Evolutionary conservation across 2,888 invertebrate genomes (phyloP), one percentile per base, ranked within the genome.

Genomic region (Agrypnus murinus): DNA sequence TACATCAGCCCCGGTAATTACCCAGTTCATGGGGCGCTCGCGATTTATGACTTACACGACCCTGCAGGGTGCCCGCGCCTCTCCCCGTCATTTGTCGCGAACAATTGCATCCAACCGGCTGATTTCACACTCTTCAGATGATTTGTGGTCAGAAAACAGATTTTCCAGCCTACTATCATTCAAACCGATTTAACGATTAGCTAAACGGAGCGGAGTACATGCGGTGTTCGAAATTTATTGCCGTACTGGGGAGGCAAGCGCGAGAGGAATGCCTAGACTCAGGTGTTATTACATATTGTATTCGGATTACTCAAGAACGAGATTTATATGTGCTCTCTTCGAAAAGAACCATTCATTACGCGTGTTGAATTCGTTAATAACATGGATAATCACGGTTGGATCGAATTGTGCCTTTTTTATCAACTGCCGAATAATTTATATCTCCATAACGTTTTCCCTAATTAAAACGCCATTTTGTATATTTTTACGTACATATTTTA

Each of bases 1-100:
- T 81, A 80, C 79, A 81, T 81, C 81, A 81, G 78, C 75, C 76
- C 79, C 79, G 77, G 81, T 82, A 82, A 82, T 82, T 82, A 81
- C 81, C 80, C 77, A 77, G 77, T 78, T 80, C 80, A 79, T 76
- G 79, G 78, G 79, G 81, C 75, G 81, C 74, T 74, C 72, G 77
- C 78, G 80, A 81, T 81, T 80, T 81, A 81, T 79, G 80, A 75
- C 77, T 73, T 73, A 72, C 78, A 75, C 70, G 69, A 73, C 79
- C 64, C 81, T 69, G 78, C 77, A 76, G 82, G 81, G 79, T 74
- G 78, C 78, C 82, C 78, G 78, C 81, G 77, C 80, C 78, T 79
- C 77, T 78, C 78, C 71, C 75, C 81, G 80, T 80, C 80, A 80
- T 80, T 81, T 80, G 81, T 81, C 81, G 81, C 81, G 78, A 79